phyloP scores from a whole-genome alignment of 2,797 vertebrate species.

The Lacerta viridis region DNA sequence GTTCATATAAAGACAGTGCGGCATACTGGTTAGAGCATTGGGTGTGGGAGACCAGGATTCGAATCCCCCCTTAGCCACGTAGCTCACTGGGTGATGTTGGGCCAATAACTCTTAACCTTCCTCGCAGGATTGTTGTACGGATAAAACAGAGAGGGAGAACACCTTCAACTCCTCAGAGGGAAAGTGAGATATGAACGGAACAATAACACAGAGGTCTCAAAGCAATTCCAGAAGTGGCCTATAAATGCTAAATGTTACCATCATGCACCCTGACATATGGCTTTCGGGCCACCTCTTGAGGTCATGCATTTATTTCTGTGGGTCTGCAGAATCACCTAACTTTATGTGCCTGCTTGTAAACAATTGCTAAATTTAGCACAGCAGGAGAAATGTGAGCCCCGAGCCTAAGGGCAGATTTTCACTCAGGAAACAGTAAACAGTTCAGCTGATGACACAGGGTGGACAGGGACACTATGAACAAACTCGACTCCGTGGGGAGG shows the following conservation, averaged over 20 bases:
- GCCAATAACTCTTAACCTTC: no score
- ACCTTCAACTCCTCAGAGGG: no score
- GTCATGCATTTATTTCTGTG: not conserved
- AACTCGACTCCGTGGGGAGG: no score
- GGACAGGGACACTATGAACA: not conserved
- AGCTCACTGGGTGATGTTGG: no score
- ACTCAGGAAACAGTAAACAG: not conserved
- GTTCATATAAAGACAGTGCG: not conserved
- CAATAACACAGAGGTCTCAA: no score
- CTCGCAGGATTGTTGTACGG: no score
- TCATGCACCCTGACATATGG: not conserved
- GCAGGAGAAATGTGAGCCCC: not conserved
- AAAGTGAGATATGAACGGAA: no score
- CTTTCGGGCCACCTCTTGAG: not conserved
- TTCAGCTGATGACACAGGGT: not conserved
- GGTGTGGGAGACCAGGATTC: no score
- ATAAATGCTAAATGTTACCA: not conserved
- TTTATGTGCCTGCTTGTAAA: conserved; percentile 26
- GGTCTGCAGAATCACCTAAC: not conserved
- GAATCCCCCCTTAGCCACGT: no score
- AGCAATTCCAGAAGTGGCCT: not conserved
- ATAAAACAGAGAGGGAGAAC: no score
- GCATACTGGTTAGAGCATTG: no score
- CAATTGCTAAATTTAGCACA: conserved; percentile 44
- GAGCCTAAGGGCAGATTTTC: not conserved